Evolutionary conservation across 2,113 vertebrate species (phyloP).

Genomic region (Polyodon spathula): DNA sequence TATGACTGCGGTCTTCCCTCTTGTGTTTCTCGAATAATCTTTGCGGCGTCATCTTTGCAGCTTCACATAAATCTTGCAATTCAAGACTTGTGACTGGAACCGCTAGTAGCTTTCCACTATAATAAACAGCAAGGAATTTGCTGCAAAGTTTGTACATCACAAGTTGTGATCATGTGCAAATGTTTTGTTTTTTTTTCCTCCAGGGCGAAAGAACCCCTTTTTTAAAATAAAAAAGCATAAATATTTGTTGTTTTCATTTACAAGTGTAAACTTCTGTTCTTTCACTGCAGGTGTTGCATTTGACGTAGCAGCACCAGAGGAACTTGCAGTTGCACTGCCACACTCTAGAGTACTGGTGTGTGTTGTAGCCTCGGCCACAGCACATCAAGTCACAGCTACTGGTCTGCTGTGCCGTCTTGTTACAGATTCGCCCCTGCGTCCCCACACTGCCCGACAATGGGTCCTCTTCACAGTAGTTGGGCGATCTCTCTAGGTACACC

Average conservation of each 20-base stretch:
- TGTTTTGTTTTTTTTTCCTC: slow-evolving; percentile 17
- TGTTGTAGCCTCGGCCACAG: slow-evolving; percentile 95
- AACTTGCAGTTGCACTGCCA: slow-evolving; percentile 99
- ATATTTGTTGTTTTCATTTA: slow-evolving; percentile 58
- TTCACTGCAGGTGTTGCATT: slow-evolving; percentile 97
- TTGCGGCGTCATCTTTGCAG: background rate
- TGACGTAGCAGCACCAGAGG: slow-evolving; percentile 97
- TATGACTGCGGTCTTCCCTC: background rate
- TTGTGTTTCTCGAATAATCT: background rate
- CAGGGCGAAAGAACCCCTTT: slow-evolving; percentile 9
- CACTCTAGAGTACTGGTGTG: slow-evolving; percentile 89
- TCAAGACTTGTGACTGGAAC: slow-evolving; percentile 18
- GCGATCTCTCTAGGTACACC: slow-evolving; percentile 93
- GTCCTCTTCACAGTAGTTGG: slow-evolving; percentile 95
- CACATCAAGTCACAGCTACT: slow-evolving; percentile 93
- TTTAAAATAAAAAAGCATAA: background rate
- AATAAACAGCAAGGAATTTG: slow-evolving; percentile 16
- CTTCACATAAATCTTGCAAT: background rate
- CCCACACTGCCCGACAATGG: slow-evolving; percentile 79
- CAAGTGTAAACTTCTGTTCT: slow-evolving; percentile 93
- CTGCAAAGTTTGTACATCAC: slow-evolving; percentile 14
- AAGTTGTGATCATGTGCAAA: slow-evolving; percentile 39
- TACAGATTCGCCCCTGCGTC: slow-evolving; percentile 86
- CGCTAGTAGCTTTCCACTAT: slow-evolving; percentile 16
- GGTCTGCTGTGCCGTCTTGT: slow-evolving; percentile 88